phyloP scores from a whole-genome alignment of 2,888 invertebrate species.

The Nephrotoma guestfalica region DNA sequence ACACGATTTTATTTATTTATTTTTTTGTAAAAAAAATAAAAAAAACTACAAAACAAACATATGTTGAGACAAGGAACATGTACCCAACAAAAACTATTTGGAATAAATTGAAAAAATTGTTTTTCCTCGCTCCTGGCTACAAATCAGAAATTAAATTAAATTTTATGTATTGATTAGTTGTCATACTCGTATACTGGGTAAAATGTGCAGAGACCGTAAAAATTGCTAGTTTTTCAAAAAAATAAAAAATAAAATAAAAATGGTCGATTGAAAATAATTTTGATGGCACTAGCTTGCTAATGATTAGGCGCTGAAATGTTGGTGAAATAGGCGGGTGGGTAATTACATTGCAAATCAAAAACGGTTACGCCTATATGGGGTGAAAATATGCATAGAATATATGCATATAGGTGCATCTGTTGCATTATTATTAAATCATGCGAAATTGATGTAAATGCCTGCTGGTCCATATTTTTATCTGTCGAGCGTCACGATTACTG shows the following conservation, averaged over 20 bases:
- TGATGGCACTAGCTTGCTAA: neutral
- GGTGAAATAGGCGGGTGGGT: neutral
- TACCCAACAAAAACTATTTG: neutral
- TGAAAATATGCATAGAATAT: neutral
- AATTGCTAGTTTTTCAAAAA: neutral
- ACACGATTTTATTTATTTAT: neutral
- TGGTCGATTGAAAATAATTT: neutral
- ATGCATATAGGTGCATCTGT: neutral
- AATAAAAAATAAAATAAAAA: neutral
- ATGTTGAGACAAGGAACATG: neutral
- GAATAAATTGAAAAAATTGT: neutral
- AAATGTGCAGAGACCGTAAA: neutral
- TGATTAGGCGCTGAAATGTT: neutral
- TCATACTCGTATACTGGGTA: neutral
- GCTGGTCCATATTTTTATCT: neutral
- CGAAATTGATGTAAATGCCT: neutral
- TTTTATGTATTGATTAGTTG: neutral
- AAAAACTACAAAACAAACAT: neutral
- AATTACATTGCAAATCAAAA: neutral
- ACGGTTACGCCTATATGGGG: neutral
- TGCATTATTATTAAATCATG: neutral
- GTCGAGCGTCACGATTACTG: no score
- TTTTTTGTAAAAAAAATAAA: neutral
- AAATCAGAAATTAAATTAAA: neutral
- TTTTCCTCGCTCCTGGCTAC: neutral